Evolutionary conservation across 2,797 vertebrate species (phyloP), one percentile per base, ranked within the genome.

Genomic region (Hafferia zeledoni): DNA sequence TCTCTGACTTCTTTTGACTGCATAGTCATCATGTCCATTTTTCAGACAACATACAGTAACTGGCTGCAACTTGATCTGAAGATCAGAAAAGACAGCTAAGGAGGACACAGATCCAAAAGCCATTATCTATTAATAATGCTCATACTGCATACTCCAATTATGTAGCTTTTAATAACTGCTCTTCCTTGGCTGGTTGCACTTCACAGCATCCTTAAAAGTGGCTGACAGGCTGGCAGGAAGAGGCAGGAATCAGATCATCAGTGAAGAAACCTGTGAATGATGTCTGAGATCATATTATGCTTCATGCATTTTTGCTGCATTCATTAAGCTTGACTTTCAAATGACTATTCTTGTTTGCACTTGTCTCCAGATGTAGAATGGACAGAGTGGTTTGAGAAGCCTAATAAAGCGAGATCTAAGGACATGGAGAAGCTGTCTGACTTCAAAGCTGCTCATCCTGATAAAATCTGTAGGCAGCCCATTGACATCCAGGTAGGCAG

Each of bases 331-430:
- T 77, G 80, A 43, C 61, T 87, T 75, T 89, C 41, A 64, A 96
- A 18, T 52, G 8, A 68, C 70, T 84, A 35, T 41, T 84, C 59
- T 46, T 85, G 59, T 70, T 88, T 91, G 50, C 47, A 52, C 93
- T 94, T 95, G 87, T 92, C 56, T 97, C 81, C 97, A 99, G 99
- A 99, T 93, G 98, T 98, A n/a, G 98, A 99, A 93, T 99, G 99
- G 99, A 99, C 99, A 0, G 98, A 99, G 24, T 99, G 99, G 99
- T 99, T 99, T 80, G 94, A 98, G 96, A 98, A 98, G 39, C 98
- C 99, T 65, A 97, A 98, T 91, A 98, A 98, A 94, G 96, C 97
- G 0, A 98, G 98, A 72, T 98, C 98, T 56, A 99, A 99, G 96
- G 99, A 99, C 83, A 99, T 98, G 98, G 99, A 99, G 97, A 99